These are phyloP conservation scores for Chaitophorus viminalis DNA, from an alignment of 2,888 invertebrate species.

Conservation along the genomic window DNA sequence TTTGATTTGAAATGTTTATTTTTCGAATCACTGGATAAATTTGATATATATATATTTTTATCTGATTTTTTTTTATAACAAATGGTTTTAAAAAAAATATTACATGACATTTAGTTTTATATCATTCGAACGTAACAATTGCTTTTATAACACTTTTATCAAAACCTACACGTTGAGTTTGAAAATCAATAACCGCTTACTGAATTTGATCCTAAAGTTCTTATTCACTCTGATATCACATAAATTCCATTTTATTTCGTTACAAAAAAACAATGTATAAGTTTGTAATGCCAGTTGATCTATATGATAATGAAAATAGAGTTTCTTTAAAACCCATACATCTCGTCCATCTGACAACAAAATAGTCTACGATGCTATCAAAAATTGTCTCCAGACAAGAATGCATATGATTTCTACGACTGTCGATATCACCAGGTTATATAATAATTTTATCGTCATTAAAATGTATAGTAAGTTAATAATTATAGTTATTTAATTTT, in stretches of 20 bases:
- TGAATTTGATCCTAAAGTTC: background rate
- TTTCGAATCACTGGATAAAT: background rate
- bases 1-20: too few relatives aligned
- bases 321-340: too few relatives aligned
- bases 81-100: background rate
- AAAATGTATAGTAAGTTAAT: too few relatives aligned
- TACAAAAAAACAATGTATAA: background rate
- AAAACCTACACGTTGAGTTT: background rate
- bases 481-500: too few relatives aligned
- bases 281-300: too few relatives aligned
- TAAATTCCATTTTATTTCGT: background rate
- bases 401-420: too few relatives aligned
- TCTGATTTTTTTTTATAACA: background rate
- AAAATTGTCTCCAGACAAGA: too few relatives aligned
- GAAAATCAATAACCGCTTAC: background rate
- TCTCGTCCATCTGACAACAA: too few relatives aligned
- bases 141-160: background rate
- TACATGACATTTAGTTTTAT: background rate
- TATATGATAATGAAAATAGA: too few relatives aligned
- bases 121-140: background rate
- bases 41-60: background rate
- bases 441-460: too few relatives aligned
- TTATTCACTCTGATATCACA: background rate
- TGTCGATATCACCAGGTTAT: too few relatives aligned
- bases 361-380: too few relatives aligned